Conservation (phyloP, 1,140 invertebrate genomes). For the Vanessa atalanta region DNA sequence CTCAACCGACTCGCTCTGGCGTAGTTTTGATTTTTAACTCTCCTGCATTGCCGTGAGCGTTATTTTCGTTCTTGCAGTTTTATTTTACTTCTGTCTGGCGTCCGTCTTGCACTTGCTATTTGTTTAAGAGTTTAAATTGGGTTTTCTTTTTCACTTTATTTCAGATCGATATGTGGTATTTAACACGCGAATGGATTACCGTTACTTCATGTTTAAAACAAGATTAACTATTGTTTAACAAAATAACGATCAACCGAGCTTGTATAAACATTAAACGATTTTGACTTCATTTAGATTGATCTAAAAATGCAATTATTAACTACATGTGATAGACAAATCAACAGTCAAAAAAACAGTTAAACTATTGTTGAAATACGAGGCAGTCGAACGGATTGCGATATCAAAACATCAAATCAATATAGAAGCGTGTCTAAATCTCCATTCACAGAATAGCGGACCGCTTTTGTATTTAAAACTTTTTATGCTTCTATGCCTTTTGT, state of each 20-base stretch:
- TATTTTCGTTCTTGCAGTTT: conserved; percentile 64
- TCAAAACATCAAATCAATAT: conserved; percentile 72
- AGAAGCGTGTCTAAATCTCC: conserved; percentile 57
- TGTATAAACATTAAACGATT: too few relatives aligned
- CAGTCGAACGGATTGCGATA: conserved; percentile 64
- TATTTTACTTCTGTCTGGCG: conserved; percentile 76
- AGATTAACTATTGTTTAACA: too few relatives aligned
- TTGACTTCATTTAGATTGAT: too few relatives aligned
- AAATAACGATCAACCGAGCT: too few relatives aligned
- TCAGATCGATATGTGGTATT: conserved; percentile 11
- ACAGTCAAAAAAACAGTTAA: conserved; percentile 53
- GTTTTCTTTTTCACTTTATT: conserved; percentile 51
- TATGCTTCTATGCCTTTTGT: conserved; percentile 31
- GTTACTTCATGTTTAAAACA: background rate
- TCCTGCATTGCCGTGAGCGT: conserved; percentile 50
- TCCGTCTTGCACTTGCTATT: conserved; percentile 68
- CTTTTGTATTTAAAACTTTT: conserved; percentile 36
- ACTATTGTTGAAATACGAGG: conserved; percentile 68
- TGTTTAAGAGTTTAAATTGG: conserved; percentile 72
- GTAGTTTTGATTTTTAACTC: conserved; percentile 64
- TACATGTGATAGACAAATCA: conserved; percentile 35
- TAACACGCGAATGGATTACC: background rate
- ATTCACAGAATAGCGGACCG: conserved; percentile 63
- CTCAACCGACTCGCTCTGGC: conserved; percentile 51
- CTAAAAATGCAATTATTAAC: conserved; percentile 59